Conservation (phyloP, 2,797 vertebrate genomes). For the Cephalopachus bancanus region DNA sequence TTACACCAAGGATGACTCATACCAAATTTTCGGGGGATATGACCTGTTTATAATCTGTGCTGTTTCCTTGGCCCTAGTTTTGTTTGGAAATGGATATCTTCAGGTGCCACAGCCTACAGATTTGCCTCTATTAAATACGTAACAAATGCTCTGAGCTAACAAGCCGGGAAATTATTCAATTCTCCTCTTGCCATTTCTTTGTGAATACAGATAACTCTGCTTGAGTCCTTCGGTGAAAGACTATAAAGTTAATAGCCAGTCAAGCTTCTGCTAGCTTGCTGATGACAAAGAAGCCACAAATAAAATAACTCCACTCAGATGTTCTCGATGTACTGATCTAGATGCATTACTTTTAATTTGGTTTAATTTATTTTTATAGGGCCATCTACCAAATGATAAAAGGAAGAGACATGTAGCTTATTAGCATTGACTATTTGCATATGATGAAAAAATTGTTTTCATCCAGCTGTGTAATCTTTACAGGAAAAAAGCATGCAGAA, state of each 20-base stretch:
- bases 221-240: background rate
- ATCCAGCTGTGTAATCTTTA: constrained; percentile 35
- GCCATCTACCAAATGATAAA: constrained; percentile 44
- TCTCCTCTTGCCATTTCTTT: constrained; percentile 16
- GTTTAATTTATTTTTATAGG: constrained; percentile 60
- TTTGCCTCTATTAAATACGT: constrained; percentile 39
- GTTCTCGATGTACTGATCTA: background rate
- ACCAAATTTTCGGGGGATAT: constrained; percentile 69
- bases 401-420: background rate
- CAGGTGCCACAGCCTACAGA: background rate
- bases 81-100: constrained; percentile 56
- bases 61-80: constrained; percentile 38
- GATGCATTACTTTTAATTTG: constrained; percentile 35
- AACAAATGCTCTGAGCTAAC: background rate
- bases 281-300: constrained; percentile 44
- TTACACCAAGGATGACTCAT: constrained; percentile 68
- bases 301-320: constrained; percentile 40
- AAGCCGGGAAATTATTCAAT: constrained; percentile 33
- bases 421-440: constrained; percentile 2
- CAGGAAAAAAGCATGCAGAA: background rate
- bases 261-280: background rate
- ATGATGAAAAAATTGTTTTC: constrained; percentile 50
- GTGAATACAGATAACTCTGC: constrained; percentile 3
- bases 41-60: constrained; percentile 63
- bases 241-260: background rate